Percentiles rank a stretch among this genome's conserved stretches.
Conservation (phyloP, 1,140 invertebrate genomes). For the Neodiprion fabricii region DNA sequence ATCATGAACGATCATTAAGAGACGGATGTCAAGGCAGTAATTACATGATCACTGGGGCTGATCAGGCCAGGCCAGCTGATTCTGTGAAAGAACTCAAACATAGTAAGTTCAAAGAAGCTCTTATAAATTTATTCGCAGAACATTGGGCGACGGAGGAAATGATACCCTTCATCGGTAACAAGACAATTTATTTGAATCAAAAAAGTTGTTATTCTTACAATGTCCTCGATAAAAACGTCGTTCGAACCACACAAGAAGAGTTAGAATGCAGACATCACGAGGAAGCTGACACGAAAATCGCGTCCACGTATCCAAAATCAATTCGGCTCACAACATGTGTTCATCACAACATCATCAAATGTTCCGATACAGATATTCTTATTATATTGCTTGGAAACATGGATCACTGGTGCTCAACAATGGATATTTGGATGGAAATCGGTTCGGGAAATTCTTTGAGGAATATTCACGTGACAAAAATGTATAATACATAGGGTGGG, state of each 20-base stretch:
- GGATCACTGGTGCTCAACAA: slow-evolving; percentile 17
- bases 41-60: slow-evolving; percentile 19
- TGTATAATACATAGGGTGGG: slow-evolving; percentile 28
- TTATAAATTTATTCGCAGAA: slow-evolving; percentile 44
- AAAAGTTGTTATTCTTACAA: slow-evolving; percentile 26
- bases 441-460: background rate
- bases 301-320: slow-evolving; percentile 40
- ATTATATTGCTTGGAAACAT: slow-evolving; percentile 40
- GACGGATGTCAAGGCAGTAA: slow-evolving; percentile 14
- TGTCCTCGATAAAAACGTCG: slow-evolving; percentile 24
- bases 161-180: slow-evolving; percentile 32
- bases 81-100: slow-evolving; percentile 43
- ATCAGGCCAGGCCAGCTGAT: slow-evolving; percentile 34
- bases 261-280: slow-evolving; percentile 34
- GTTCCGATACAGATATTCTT: slow-evolving; percentile 35
- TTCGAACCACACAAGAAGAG: slow-evolving; percentile 20
- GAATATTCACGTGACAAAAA: slow-evolving; percentile 25
- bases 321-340: slow-evolving; percentile 20
- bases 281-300: slow-evolving; percentile 44
- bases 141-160: slow-evolving; percentile 35
- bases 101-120: slow-evolving; percentile 42
- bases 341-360: slow-evolving; percentile 29
- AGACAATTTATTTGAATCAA: slow-evolving; percentile 26
- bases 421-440: background rate
- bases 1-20: slow-evolving; percentile 23